phyloP scores from a whole-genome alignment of 2,797 vertebrate genomes.

The Typhlichthys subterraneus region DNA sequence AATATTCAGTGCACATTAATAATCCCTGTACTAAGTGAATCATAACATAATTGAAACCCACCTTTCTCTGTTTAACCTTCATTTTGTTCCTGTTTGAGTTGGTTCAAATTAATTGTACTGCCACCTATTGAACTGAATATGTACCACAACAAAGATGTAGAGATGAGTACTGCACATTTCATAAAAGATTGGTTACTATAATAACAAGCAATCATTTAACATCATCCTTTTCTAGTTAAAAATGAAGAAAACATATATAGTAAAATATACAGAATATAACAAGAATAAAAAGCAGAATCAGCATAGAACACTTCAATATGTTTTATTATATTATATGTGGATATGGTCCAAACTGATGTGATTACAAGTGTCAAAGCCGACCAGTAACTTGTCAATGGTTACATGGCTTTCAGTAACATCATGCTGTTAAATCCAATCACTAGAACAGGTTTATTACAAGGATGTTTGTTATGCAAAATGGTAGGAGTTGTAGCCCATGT shows the following conservation, averaged over 20 bases:
- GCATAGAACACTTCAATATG: too few relatives aligned
- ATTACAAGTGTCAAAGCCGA: neutral
- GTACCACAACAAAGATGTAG: too few relatives aligned
- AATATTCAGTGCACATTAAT: too few relatives aligned
- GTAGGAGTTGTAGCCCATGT: slow-evolving; percentile 25
- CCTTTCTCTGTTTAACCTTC: slow-evolving; percentile 3
- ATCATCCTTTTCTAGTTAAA: too few relatives aligned
- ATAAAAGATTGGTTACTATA: too few relatives aligned
- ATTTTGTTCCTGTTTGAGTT: slow-evolving; percentile 54
- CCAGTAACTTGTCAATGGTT: neutral
- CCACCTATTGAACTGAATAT: slow-evolving; percentile 47
- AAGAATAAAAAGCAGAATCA: too few relatives aligned
- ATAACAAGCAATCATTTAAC: too few relatives aligned
- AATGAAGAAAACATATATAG: too few relatives aligned
- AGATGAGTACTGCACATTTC: too few relatives aligned
- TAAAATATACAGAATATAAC: neutral
- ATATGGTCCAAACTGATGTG: neutral
- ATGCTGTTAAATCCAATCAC: slow-evolving; percentile 5
- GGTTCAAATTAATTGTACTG: slow-evolving; percentile 61
- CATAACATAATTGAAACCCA: slow-evolving; percentile 5
- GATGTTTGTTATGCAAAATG: slow-evolving; percentile 65
- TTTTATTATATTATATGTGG: neutral
- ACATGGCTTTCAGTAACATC: slow-evolving; percentile 15
- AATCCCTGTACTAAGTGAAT: slow-evolving; percentile 33
- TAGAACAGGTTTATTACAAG: slow-evolving; percentile 33